A percentile compares a stretch with the other conserved stretches of the same genome.
Evolutionary conservation across 1,140 invertebrate genomes (phyloP).

Genomic region (Archegozetes longisetosus): DNA sequence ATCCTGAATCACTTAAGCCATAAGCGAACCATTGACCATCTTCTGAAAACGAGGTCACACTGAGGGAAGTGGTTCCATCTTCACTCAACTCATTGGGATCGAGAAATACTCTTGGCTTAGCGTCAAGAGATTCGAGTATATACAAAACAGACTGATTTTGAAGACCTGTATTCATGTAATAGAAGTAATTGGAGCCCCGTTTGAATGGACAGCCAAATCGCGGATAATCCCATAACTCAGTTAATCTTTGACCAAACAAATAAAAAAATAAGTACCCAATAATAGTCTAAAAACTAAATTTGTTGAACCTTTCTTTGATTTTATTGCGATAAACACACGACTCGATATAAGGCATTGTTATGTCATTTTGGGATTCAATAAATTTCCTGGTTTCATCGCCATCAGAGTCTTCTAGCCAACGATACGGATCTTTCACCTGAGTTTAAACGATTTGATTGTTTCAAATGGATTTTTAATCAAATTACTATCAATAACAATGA

Average conservation of each 20-base stretch:
- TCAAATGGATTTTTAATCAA: too few species aligned
- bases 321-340: slow-evolving; percentile 50
- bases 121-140: slow-evolving; percentile 61
- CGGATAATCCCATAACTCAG: slow-evolving; percentile 86
- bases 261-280: slow-evolving; percentile 2
- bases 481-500: too few species aligned
- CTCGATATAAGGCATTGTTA: slow-evolving; percentile 70
- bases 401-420: slow-evolving; percentile 93
- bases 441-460: too few species aligned
- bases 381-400: slow-evolving; percentile 75
- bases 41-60: slow-evolving; percentile 63
- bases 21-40: slow-evolving; percentile 81
- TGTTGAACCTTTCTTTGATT: slow-evolving; percentile 30
- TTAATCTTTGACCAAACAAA: slow-evolving; percentile 37
- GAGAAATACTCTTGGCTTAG: slow-evolving; percentile 70
- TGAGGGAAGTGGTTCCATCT: slow-evolving; percentile 81
- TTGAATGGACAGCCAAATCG: slow-evolving; percentile 76
- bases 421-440: slow-evolving; percentile 84
- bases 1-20: slow-evolving; percentile 74
- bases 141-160: slow-evolving; percentile 94
- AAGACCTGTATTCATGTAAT: slow-evolving; percentile 82
- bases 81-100: slow-evolving; percentile 83
- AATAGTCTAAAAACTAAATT: background rate
- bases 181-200: slow-evolving; percentile 74
- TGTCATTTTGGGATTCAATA: slow-evolving; percentile 75